Base-by-base conservation (phyloP, 2,888 invertebrate genomes). In the Lycaena phlaeas region DNA sequence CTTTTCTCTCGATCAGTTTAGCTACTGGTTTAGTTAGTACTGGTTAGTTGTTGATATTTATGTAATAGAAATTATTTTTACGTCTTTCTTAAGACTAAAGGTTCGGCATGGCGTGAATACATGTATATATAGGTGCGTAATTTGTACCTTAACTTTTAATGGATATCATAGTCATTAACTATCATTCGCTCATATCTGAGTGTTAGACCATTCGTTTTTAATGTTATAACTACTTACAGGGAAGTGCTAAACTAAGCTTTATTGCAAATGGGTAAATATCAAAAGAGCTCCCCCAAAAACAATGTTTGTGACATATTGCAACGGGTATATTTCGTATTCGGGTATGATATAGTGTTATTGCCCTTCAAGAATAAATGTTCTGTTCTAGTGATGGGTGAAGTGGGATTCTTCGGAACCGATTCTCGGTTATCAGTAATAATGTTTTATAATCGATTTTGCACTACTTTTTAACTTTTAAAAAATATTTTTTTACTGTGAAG, bases 101-200 rank as follows among this genome's bases (percentile, higher is more conserved):
- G n/a, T n/a, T n/a, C n/a, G n/a, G n/a, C n/a, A n/a, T n/a, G n/a
- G n/a, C n/a, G n/a, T n/a, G n/a, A n/a, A n/a, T n/a, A n/a, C n/a
- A n/a, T n/a, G n/a, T n/a, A n/a, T n/a, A n/a, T n/a, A n/a, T n/a
- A n/a, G n/a, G n/a, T n/a, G n/a, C n/a, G n/a, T n/a, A n/a, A n/a
- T n/a, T 30, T 39, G 43, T 42, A 46, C 49, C 51, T 49, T 46
- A 49, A 46, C 53, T 54, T 46, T 46, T 49, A 56, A 57, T 56
- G 59, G 57, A 59, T 57, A 53, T 54, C 46, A n/a, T 44, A 52
- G 49, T 56, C 54, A 55, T 56, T 53, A 50, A 50, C 52, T 50
- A 59, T 56, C 57, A 56, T 56, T 56, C 53, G 46, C 49, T 44
- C 34, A 36, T 47, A 41, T 40, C 40, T 44, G 37, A 37, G 40